Evolutionary conservation across 2,113 vertebrate species (phyloP).

Genomic region (Balaeniceps rex): DNA sequence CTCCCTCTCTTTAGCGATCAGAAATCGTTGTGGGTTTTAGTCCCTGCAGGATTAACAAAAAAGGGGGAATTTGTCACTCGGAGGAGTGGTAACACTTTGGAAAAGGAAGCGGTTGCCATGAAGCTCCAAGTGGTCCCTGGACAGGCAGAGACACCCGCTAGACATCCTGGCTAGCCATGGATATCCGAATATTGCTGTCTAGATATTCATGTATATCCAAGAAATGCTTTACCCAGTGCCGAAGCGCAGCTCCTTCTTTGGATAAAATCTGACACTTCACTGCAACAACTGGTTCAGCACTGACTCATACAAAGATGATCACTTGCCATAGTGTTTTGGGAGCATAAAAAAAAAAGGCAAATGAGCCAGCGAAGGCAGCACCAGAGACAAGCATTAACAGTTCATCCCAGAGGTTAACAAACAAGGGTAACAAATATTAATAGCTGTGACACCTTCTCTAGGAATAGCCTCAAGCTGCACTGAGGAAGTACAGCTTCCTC

Average conservation of each 20-base stretch:
- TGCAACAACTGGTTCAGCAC: background rate
- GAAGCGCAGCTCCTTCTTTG: constrained; percentile 46
- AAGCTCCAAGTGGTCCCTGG: background rate
- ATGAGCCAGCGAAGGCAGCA: background rate
- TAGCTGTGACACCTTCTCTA: constrained; percentile 25
- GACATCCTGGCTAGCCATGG: background rate
- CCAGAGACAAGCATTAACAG: background rate
- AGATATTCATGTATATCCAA: background rate
- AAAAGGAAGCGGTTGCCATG: accelerated
- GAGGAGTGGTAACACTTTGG: background rate
- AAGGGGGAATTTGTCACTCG: background rate
- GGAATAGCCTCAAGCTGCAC: background rate
- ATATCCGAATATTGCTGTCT: background rate
- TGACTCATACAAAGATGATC: constrained; percentile 41
- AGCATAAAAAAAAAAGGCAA: background rate
- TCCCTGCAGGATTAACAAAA: background rate
- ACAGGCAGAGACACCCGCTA: background rate
- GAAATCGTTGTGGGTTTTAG: background rate
- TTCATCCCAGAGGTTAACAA: constrained; percentile 26
- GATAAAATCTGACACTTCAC: constrained; percentile 35
- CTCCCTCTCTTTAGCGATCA: background rate
- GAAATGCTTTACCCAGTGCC: background rate
- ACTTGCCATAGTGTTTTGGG: background rate
- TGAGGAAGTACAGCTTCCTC: background rate
- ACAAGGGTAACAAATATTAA: background rate